phyloP scores from a whole-genome alignment of 2,113 vertebrate species.

The Tachysurus vachellii region DNA sequence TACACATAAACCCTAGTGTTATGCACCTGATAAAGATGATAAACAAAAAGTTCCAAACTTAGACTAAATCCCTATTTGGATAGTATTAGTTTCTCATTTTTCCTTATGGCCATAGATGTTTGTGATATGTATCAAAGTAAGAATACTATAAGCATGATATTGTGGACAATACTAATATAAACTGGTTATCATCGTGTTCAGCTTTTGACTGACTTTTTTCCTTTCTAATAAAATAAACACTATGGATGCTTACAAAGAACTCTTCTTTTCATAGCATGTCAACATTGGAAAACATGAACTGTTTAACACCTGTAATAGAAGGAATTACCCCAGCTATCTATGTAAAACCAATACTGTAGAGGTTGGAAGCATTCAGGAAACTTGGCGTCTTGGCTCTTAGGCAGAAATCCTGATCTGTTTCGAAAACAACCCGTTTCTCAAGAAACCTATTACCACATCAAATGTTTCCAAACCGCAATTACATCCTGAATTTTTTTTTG shows the following conservation, averaged over 20 bases:
- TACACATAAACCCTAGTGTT: not conserved
- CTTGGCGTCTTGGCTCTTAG: not conserved
- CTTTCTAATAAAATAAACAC: not conserved
- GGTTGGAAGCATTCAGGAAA: not conserved
- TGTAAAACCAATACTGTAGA: not conserved
- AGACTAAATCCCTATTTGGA: not conserved
- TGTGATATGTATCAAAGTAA: not conserved
- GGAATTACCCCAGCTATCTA: not conserved
- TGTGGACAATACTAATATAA: not conserved
- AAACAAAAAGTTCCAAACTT: not conserved
- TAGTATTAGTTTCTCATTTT: not conserved
- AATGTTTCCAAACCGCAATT: conserved; percentile 16
- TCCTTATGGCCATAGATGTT: not conserved
- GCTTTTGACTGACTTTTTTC: not conserved
- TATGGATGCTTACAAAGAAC: too few relatives aligned
- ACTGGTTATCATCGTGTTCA: too few relatives aligned
- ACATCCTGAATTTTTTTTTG: conserved; percentile 8
- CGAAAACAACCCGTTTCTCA: not conserved
- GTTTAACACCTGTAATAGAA: not conserved
- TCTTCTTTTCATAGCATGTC: not conserved
- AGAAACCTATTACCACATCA: not conserved
- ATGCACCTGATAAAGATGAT: not conserved
- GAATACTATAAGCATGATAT: not conserved
- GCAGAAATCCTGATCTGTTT: not conserved
- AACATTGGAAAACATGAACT: not conserved